Conservation (phyloP, 37 sponge, comb jelly and placozoan species). For the Cliona cf. orientalis region DNA sequence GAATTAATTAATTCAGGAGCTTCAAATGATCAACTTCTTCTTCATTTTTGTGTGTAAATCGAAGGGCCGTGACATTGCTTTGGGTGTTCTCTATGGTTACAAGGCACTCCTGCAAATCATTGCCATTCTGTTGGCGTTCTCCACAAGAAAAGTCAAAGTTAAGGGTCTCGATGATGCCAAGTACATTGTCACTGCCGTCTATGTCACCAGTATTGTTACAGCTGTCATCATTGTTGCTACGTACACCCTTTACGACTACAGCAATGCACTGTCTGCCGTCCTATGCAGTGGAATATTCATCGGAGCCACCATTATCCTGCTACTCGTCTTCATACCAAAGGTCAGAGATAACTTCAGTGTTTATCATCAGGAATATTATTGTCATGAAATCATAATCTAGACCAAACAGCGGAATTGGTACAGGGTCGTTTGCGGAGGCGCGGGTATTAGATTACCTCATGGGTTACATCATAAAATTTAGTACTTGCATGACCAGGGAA, state of each 20-base stretch:
- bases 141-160: constrained; percentile 51
- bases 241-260: constrained; percentile 27
- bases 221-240: constrained; percentile 25
- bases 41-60: constrained; percentile 42
- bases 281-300: constrained; percentile 16
- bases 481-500: too few relatives aligned
- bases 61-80: neutral
- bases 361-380: neutral
- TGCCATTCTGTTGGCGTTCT: constrained; percentile 45
- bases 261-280: constrained; percentile 20
- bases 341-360: constrained; percentile 14
- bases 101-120: constrained; percentile 48
- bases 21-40: neutral
- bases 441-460: too few relatives aligned
- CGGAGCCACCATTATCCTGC: constrained; percentile 45
- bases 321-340: constrained; percentile 45
- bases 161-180: constrained; percentile 52
- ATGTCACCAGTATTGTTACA: constrained; percentile 45
- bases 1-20: neutral
- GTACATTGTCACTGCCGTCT: constrained; percentile 47
- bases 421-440: too few relatives aligned
- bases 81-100: constrained; percentile 48
- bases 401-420: too few relatives aligned
- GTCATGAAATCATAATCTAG: too few relatives aligned
- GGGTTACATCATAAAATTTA: too few relatives aligned